These are phyloP conservation scores for Notechis scutatus DNA, from an alignment of 2,113 vertebrate genomes.

Conservation along the genomic window DNA sequence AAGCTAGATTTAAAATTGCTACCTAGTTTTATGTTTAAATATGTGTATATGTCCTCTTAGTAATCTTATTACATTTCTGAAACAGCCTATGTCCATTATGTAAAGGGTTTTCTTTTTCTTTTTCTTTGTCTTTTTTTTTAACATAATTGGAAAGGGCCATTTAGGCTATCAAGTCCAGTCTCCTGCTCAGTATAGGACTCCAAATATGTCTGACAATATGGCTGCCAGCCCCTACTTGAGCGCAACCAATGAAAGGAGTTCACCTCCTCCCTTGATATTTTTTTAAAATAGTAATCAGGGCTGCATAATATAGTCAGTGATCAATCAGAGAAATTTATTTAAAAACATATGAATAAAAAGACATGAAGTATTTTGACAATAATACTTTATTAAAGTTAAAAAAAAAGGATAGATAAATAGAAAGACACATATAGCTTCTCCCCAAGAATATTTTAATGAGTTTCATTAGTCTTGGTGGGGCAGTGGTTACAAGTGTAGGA, in stretches of 20 bases:
- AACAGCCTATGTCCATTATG: neutral
- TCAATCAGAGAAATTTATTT: neutral
- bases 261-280: neutral
- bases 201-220: neutral
- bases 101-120: neutral
- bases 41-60: neutral
- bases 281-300: neutral
- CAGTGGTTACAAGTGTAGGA: neutral
- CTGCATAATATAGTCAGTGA: neutral
- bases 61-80: neutral
- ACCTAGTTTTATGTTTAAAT: neutral
- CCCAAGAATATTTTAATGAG: neutral
- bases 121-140: neutral
- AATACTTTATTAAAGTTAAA: neutral
- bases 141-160: neutral
- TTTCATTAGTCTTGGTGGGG: neutral
- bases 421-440: neutral
- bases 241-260: neutral
- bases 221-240: neutral
- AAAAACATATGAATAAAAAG: neutral
- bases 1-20: neutral
- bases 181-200: neutral
- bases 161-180: neutral
- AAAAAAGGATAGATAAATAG: neutral
- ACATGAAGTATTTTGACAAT: neutral